phyloP scores from a whole-genome alignment of 1,140 invertebrate genomes.

The Nephila pilipes region DNA sequence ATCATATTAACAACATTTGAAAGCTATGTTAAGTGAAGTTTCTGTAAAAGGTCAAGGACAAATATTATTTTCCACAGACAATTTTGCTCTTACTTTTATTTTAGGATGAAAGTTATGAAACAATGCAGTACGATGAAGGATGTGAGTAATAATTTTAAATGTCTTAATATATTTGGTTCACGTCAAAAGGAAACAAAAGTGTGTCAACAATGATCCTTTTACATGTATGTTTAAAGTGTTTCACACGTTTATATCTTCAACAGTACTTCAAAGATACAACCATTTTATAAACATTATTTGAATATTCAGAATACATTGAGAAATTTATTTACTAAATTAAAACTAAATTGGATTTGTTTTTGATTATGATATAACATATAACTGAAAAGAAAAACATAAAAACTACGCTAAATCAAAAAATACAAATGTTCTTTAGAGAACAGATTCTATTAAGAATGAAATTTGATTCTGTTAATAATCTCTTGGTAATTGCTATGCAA shows the following conservation, averaged over 20 bases:
- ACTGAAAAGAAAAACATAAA: no score
- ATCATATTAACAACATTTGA: no score
- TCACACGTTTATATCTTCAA: neutral
- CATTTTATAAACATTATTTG: no score
- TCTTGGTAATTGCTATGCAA: no score
- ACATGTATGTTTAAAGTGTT: neutral
- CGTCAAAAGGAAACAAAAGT: neutral
- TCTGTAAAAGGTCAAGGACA: constrained; percentile 10
- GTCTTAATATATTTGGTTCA: neutral
- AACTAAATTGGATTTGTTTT: no score
- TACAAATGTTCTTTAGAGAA: no score
- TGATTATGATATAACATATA: no score
- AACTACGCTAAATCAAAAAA: no score
- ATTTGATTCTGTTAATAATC: no score
- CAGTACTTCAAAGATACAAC: neutral
- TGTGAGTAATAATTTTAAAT: neutral
- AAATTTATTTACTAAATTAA: no score
- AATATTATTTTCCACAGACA: neutral
- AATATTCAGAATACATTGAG: no score
- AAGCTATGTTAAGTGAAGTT: neutral
- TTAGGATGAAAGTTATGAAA: neutral
- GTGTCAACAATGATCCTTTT: neutral
- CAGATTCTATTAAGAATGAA: no score
- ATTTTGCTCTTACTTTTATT: neutral
- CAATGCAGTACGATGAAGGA: neutral